Evolutionary conservation across 1,140 invertebrate genomes (phyloP).

Genomic region (Drosophila serrata): DNA sequence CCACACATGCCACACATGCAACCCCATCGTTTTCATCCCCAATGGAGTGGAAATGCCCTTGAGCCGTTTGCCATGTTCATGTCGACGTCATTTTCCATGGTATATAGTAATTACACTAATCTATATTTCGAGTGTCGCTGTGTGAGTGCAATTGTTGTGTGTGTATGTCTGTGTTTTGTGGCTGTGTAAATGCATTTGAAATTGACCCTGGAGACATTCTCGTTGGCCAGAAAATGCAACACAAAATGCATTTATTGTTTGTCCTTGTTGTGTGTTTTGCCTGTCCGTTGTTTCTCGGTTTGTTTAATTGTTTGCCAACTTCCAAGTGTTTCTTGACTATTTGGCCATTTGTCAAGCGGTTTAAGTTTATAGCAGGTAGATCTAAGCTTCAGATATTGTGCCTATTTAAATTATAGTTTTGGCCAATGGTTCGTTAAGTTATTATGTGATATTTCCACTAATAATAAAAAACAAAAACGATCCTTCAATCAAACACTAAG

Average conservation of each 20-base stretch:
- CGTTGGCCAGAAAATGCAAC: conserved; percentile 46
- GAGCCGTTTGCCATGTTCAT: conserved; percentile 67
- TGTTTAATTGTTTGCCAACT: conserved; percentile 60
- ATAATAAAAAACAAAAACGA: not conserved
- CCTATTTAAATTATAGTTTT: conserved; percentile 17
- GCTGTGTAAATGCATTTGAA: conserved; percentile 68
- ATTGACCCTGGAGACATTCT: conserved; percentile 78
- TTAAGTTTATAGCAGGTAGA: conserved; percentile 17
- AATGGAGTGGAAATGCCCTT: conserved; percentile 69
- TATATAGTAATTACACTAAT: conserved; percentile 77
- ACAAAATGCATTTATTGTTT: conserved; percentile 70
- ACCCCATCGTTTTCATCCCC: conserved; percentile 33
- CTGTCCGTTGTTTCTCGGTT: conserved; percentile 39
- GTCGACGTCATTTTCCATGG: conserved; percentile 66
- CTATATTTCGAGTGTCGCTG: conserved; percentile 49
- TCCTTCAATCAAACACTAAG: conserved; percentile 29
- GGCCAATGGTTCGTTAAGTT: no score
- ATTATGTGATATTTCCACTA: not conserved
- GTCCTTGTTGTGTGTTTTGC: conserved; percentile 33
- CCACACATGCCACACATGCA: no score
- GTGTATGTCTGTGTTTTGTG: conserved; percentile 15
- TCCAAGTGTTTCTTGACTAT: conserved; percentile 47
- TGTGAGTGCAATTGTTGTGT: conserved; percentile 28
- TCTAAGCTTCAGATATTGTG: no score
- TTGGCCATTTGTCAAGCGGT: conserved; percentile 13